These are phyloP conservation scores for Discoglossus pictus DNA, from an alignment of 2,797 vertebrate species.

Conservation along the genomic window DNA sequence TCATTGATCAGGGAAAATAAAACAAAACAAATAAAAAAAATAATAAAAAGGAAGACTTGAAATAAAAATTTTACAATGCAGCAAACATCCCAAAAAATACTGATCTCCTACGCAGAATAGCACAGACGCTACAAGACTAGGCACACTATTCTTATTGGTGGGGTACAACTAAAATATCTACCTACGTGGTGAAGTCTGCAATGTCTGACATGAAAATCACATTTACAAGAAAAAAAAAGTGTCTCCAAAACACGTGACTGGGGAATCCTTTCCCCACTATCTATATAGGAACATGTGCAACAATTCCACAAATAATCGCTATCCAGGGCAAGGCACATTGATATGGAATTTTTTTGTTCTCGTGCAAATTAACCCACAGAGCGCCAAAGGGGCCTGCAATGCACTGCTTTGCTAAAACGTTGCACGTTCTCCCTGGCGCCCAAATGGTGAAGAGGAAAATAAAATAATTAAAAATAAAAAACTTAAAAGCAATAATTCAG, in stretches of 20 bases:
- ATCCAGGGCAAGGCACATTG: slow-evolving; percentile 97
- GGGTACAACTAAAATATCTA: slow-evolving; percentile 73
- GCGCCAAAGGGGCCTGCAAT: not conserved
- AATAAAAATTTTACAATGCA: slow-evolving; percentile 82
- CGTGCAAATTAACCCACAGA: slow-evolving; percentile 77
- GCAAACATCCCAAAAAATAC: slow-evolving; percentile 82
- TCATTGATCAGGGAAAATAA: slow-evolving; percentile 78
- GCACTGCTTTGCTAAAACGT: not conserved
- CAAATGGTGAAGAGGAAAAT: slow-evolving; percentile 8
- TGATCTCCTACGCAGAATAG: slow-evolving; percentile 77
- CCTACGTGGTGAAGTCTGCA: slow-evolving; percentile 75
- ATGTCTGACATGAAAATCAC: slow-evolving; percentile 80
- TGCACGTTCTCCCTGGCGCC: not conserved
- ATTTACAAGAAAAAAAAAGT: slow-evolving; percentile 78
- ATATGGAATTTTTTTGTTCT: slow-evolving; percentile 87
- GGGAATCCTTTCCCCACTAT: slow-evolving; percentile 68
- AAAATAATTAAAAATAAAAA: slow-evolving; percentile 39
- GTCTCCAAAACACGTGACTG: slow-evolving; percentile 81
- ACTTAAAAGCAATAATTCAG: slow-evolving; percentile 70
- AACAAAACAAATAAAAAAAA: slow-evolving; percentile 55
- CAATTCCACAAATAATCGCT: slow-evolving; percentile 88
- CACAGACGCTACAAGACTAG: slow-evolving; percentile 76
- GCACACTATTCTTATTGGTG: slow-evolving; percentile 72
- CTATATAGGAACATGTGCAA: slow-evolving; percentile 83
- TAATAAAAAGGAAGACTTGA: slow-evolving; percentile 81